Percentiles rank a stretch among this genome's conserved stretches.
Conservation (phyloP, 23 tunicate genomes). For the Phallusia fumigata region DNA sequence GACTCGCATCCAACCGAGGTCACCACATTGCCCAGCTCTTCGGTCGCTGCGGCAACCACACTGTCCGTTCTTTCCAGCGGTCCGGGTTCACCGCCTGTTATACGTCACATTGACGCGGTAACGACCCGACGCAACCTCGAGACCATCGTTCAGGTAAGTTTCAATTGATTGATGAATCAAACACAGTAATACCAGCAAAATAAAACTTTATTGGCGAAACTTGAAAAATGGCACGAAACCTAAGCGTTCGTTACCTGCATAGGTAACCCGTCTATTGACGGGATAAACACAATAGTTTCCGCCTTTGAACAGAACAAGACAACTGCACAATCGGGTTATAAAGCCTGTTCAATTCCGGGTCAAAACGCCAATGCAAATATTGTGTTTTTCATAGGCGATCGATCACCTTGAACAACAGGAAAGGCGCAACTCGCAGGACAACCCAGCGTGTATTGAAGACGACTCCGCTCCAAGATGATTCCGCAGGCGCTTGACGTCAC, state of each 20-base stretch:
- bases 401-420: conserved; percentile 93
- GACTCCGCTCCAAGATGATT: background rate
- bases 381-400: conserved; percentile 51
- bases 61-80: conserved; percentile 42
- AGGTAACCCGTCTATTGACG: no score
- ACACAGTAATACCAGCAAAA: background rate
- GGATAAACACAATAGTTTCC: no score
- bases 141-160: conserved; percentile 82
- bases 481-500: background rate
- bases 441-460: background rate
- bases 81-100: conserved; percentile 75
- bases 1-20: background rate
- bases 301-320: no score
- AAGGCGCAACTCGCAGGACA: conserved; percentile 79
- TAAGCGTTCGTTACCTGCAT: no score
- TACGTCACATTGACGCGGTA: conserved; percentile 66
- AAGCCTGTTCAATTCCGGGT: no score
- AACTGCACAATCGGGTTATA: no score
- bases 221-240: no score
- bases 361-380: no score
- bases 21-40: background rate
- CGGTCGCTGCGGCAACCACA: conserved; percentile 12
- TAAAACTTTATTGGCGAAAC: background rate
- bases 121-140: conserved; percentile 74
- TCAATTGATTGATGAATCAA: no score